Evolutionary conservation across 2,113 vertebrate species (phyloP), one percentile per base, ranked within the genome.

Genomic region (Ailuropoda melanoleuca): DNA sequence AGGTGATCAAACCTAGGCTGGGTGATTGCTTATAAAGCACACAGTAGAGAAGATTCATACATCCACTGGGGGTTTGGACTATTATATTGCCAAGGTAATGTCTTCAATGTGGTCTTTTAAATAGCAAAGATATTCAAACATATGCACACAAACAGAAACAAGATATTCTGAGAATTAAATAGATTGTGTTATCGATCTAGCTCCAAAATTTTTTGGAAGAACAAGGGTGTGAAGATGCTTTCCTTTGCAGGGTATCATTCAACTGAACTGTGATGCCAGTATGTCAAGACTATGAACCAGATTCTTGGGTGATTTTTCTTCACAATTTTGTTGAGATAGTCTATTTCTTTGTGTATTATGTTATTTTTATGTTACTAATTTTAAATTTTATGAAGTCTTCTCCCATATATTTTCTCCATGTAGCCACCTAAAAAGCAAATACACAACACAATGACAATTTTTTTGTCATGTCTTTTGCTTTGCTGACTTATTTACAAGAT

Each of bases 61-160:
- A 84, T 21, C 53, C 78, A 13, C 83, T 50, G 50, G 77, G 19
- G 26, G 21, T 5, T 24, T 62, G 53, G 74, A 89, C 58, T 88
- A 75, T 55, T 83, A 74, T 4, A 83, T 15, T 90, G 86, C 95
- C 82, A 94, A 88, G 83, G 53, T 85, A 66, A 95, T 94, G 9
- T 72, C 89, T 83, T 95, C 92, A 83, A 39, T 37, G 77, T 74
- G n/a, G 92, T 46, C 74, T 97, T 97, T 96, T 92, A 93, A 95
- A 91, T 94, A 88, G 75, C 88, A 92, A 96, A 96, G 92, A 97
- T 88, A 90, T 92, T 97, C 92, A 96, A 96, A 95, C 93, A 93
- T 85, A 93, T 74, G 72, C 94, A 96, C 75, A 93, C 90, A 93
- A 96, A 97, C 95, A 97, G 92, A 98, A 98, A 93, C 97, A 95